phyloP scores from a whole-genome alignment of 2,888 invertebrate genomes.

The Andrena bicolor region DNA sequence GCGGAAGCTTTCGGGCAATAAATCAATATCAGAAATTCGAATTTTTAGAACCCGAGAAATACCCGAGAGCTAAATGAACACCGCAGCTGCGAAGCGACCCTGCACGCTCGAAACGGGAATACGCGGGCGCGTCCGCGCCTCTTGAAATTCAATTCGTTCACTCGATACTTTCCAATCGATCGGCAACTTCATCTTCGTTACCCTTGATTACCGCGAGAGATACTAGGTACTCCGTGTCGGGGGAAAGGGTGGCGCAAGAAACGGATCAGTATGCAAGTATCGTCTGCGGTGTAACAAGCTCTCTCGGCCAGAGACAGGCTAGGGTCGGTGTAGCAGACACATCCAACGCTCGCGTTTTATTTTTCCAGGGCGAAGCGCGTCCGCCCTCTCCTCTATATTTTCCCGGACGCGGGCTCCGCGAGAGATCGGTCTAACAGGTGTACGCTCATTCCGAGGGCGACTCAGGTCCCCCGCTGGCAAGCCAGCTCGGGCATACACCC shows the following conservation, averaged over 20 bases:
- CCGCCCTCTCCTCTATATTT: conserved; percentile 28
- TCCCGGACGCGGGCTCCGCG: conserved; percentile 10
- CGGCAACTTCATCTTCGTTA: conserved; percentile 1
- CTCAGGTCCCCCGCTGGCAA: conserved; percentile 15
- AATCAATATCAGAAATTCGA: neutral
- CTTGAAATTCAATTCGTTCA: conserved; percentile 44
- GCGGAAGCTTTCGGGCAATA: too few species aligned
- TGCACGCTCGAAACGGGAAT: neutral
- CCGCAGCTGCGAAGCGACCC: neutral
- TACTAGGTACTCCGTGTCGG: neutral
- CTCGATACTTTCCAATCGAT: conserved; percentile 27
- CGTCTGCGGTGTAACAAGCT: conserved; percentile 77
- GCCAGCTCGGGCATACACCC: conserved; percentile 12
- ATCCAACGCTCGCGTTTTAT: conserved; percentile 51
- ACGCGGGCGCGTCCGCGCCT: neutral
- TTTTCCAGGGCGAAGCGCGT: conserved; percentile 44
- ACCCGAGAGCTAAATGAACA: too few species aligned
- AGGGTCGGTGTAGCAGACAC: neutral
- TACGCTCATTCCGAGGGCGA: conserved; percentile 48
- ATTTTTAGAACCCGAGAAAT: too few species aligned
- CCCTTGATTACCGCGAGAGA: conserved; percentile 23
- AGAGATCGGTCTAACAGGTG: conserved; percentile 58
- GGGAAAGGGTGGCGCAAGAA: neutral
- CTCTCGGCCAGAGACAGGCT: conserved; percentile 9
- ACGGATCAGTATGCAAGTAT: conserved; percentile 80